Evolutionary conservation across 2,888 invertebrate species (phyloP).

Genomic region (Campoplex capitator): DNA sequence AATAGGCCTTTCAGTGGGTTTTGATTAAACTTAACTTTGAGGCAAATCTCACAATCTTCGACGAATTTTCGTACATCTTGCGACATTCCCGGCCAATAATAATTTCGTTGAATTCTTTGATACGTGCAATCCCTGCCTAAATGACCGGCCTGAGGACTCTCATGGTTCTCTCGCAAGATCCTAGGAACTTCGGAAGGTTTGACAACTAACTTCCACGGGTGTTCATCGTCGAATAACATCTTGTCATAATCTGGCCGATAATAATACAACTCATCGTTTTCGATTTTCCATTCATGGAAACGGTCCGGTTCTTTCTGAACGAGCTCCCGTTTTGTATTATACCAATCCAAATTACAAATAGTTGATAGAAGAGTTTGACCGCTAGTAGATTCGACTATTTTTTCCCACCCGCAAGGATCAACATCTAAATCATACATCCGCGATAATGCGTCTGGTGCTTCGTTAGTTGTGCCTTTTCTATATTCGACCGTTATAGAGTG

Average conservation of each 20-base stretch:
- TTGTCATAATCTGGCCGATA: conserved; percentile 38
- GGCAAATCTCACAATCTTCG: conserved; percentile 51
- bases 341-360: conserved; percentile 20
- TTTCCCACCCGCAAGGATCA: conserved; percentile 50
- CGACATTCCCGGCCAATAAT: neutral
- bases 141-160: conserved; percentile 41
- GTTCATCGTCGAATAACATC: neutral
- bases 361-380: neutral
- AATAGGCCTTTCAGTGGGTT: conserved; percentile 25
- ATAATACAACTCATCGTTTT: conserved; percentile 47
- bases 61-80: conserved; percentile 35
- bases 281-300: conserved; percentile 59
- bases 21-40: conserved; percentile 57
- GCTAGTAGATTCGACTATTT: conserved; percentile 20
- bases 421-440: conserved; percentile 46
- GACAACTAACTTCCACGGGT: conserved; percentile 34
- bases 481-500: conserved; percentile 45
- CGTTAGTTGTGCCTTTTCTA: conserved; percentile 45
- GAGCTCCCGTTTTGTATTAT: conserved; percentile 5
- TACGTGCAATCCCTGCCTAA: conserved; percentile 44
- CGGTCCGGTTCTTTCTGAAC: conserved; percentile 24
- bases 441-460: conserved; percentile 56
- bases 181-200: conserved; percentile 17
- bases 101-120: neutral
- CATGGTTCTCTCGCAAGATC: conserved; percentile 38